Conservation (phyloP, 2,113 vertebrate genomes). For the Dryoscopus gambensis region DNA sequence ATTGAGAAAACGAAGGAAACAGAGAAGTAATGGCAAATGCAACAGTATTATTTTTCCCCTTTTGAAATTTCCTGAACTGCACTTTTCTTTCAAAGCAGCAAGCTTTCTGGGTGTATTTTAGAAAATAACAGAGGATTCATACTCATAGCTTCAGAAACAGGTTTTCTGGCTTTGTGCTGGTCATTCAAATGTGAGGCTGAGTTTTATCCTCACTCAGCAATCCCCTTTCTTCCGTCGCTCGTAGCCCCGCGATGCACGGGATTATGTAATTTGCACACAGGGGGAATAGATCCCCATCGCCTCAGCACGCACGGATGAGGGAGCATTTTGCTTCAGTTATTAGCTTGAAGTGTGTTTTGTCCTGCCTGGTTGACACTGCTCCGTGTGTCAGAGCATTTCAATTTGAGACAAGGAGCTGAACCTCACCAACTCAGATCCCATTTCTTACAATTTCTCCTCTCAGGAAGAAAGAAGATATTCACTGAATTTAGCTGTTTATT, state of each 20-base stretch:
- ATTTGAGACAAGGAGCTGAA: neutral
- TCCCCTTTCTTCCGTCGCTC: neutral
- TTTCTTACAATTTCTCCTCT: neutral
- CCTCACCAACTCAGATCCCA: neutral
- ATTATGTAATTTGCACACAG: neutral
- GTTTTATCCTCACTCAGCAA: neutral
- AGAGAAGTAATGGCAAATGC: neutral
- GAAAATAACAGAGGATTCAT: neutral
- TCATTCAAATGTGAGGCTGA: neutral
- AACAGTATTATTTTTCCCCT: neutral
- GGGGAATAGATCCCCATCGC: neutral
- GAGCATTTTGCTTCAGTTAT: neutral
- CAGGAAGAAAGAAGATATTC: neutral
- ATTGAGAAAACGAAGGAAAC: neutral
- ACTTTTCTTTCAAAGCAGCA: neutral
- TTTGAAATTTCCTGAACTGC: neutral
- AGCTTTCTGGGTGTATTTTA: neutral
- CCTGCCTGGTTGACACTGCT: neutral
- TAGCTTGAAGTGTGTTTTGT: neutral
- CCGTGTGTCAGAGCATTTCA: neutral
- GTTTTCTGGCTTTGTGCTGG: neutral
- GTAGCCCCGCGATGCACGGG: rapidly evolving
- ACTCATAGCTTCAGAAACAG: neutral
- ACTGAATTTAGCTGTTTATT: neutral
- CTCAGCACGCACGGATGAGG: rapidly evolving